Conservation (phyloP, 2,888 invertebrate genomes). For the Brenthis ino region DNA sequence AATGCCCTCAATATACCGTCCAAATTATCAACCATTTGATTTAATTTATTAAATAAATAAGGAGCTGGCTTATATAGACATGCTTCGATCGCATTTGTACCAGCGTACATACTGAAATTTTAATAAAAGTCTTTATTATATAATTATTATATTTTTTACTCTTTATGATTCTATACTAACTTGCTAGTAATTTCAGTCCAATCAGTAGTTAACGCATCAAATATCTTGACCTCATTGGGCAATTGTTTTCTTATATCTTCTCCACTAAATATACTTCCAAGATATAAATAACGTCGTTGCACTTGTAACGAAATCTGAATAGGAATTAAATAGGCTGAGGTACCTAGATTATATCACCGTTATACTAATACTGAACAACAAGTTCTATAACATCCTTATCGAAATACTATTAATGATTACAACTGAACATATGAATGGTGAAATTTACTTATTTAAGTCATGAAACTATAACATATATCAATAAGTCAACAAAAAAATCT, state of each 20-base stretch:
- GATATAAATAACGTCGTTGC: constrained; percentile 92
- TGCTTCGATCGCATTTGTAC: constrained; percentile 83
- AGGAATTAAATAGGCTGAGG: neutral
- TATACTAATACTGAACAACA: too few relatives aligned
- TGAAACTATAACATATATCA: too few relatives aligned
- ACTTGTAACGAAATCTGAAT: constrained; percentile 85
- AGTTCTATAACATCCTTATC: too few relatives aligned
- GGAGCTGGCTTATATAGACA: constrained; percentile 84
- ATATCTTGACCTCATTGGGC: constrained; percentile 88
- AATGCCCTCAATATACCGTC: constrained; percentile 91
- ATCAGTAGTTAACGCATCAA: constrained; percentile 86
- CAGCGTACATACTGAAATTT: constrained; percentile 71
- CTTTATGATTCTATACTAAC: constrained; percentile 47
- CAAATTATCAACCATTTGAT: constrained; percentile 87
- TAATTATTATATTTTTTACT: neutral
- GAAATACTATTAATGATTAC: too few relatives aligned
- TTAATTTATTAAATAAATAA: constrained; percentile 85
- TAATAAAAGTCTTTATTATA: neutral
- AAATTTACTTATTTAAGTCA: too few relatives aligned
- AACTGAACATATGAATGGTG: too few relatives aligned
- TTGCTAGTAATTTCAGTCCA: constrained; percentile 86
- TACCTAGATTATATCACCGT: too few relatives aligned
- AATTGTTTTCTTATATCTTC: constrained; percentile 94
- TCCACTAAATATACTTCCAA: constrained; percentile 93
- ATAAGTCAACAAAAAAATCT: too few relatives aligned